Percentiles rank a stretch among this genome's conserved stretches.
These are phyloP conservation scores for Smutsia gigantea DNA, from an alignment of 2,797 vertebrate species.

Conservation along the genomic window DNA sequence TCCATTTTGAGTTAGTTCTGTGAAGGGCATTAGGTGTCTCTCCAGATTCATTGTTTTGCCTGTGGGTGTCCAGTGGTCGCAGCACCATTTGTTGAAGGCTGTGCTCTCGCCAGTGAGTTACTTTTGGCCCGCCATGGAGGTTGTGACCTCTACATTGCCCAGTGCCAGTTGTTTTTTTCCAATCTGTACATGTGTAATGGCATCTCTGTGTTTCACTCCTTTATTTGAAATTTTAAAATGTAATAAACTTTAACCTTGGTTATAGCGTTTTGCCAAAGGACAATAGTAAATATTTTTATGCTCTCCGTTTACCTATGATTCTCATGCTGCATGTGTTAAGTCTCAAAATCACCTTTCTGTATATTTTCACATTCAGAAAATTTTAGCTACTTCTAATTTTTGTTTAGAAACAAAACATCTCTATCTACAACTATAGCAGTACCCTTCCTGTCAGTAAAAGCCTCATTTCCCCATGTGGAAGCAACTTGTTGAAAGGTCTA, in stretches of 20 bases:
- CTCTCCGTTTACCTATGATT: not conserved
- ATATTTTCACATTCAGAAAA: conserved; percentile 37
- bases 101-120: not conserved
- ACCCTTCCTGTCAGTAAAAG: not conserved
- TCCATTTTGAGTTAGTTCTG: conserved; percentile 24
- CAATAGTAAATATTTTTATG: conserved; percentile 1
- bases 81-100: not conserved
- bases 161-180: not conserved
- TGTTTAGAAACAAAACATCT: conserved; percentile 20
- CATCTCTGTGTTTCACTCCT: not conserved
- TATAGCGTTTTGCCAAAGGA: not conserved
- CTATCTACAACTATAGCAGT: not conserved
- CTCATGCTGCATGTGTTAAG: not conserved
- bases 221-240: conserved; percentile 41
- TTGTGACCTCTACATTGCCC: not conserved
- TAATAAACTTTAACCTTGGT: not conserved
- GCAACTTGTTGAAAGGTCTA: not conserved
- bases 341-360: not conserved
- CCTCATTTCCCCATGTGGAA: not conserved
- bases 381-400: not conserved
- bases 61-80: not conserved
- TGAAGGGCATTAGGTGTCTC: not conserved
- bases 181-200: not conserved
- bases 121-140: not conserved
- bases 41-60: not conserved